Evolutionary conservation across 2,888 invertebrate genomes (phyloP).

Genomic region (Zygaena filipendulae): DNA sequence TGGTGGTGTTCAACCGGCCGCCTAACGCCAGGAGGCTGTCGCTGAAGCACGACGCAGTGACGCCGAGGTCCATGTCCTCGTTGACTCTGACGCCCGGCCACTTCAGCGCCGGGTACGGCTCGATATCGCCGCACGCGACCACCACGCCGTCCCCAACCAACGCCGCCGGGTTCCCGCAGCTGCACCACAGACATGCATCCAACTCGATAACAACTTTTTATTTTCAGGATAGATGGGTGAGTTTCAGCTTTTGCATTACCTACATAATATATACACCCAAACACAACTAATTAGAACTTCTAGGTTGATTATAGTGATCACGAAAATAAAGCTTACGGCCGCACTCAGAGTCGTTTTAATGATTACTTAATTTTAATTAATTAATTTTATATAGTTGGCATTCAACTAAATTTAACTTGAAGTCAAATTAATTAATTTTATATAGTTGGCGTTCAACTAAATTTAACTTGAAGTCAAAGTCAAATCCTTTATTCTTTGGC

Average conservation of each 20-base stretch:
- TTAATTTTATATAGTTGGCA: too few relatives aligned
- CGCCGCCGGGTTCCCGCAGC: constrained; percentile 52
- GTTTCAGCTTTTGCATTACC: too few relatives aligned
- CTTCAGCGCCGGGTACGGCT: constrained; percentile 42
- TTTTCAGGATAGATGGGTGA: constrained; percentile 79
- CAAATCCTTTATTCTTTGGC: too few relatives aligned
- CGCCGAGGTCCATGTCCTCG: constrained; percentile 71
- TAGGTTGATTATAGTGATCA: too few relatives aligned
- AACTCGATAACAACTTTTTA: constrained; percentile 82
- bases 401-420: too few relatives aligned
- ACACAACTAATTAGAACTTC: too few relatives aligned
- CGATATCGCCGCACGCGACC: constrained; percentile 58
- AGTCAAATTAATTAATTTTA: too few relatives aligned
- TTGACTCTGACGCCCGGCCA: constrained; percentile 44
- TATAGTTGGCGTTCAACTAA: too few relatives aligned
- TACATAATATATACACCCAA: neutral
- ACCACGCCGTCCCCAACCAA: constrained; percentile 63
- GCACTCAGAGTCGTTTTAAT: too few relatives aligned
- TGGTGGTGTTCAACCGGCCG: constrained; percentile 88
- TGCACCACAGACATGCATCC: constrained; percentile 61
- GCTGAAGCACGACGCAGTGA: constrained; percentile 75
- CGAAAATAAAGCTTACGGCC: too few relatives aligned
- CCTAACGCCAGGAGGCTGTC: constrained; percentile 75
- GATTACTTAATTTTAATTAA: too few relatives aligned
- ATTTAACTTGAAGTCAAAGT: too few relatives aligned